Percentiles rank a stretch among this genome's conserved stretches.
phyloP scores from a whole-genome alignment of 2,797 vertebrate species.

The Tapera naevia region DNA sequence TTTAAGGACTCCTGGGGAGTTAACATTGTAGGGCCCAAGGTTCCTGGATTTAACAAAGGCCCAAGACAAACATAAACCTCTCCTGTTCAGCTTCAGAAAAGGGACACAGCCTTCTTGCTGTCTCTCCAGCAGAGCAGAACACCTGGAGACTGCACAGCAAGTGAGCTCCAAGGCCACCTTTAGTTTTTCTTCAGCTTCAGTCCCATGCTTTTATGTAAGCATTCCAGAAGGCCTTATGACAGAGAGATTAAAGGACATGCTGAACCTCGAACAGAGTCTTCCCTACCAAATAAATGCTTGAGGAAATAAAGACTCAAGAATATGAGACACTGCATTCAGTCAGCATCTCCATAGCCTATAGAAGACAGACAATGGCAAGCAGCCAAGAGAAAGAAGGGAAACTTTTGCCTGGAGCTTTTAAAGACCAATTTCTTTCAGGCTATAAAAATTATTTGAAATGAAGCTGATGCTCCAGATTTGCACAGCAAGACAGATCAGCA shows the following conservation, averaged over 20 bases:
- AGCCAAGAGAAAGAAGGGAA: background rate
- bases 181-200: background rate
- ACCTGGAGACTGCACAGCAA: background rate
- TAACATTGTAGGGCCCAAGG: background rate
- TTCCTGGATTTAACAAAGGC: background rate
- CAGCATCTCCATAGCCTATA: background rate
- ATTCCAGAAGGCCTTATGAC: background rate
- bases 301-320: constrained; percentile 28
- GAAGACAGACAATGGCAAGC: background rate
- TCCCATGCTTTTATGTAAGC: background rate
- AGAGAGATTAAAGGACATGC: constrained; percentile 16
- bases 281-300: background rate
- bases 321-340: background rate
- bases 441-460: background rate
- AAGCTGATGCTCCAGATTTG: background rate
- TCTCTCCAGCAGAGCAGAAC: background rate
- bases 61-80: background rate
- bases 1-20: constrained; percentile 12
- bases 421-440: background rate
- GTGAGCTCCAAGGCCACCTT: background rate
- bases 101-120: background rate
- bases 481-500: background rate
- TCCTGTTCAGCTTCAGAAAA: background rate
- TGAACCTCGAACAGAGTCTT: background rate
- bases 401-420: background rate